A percentile compares a stretch with the other conserved stretches of the same genome.
Evolutionary conservation across 2,797 vertebrate genomes (phyloP).

Genomic region (Neoniphon sammara): DNA sequence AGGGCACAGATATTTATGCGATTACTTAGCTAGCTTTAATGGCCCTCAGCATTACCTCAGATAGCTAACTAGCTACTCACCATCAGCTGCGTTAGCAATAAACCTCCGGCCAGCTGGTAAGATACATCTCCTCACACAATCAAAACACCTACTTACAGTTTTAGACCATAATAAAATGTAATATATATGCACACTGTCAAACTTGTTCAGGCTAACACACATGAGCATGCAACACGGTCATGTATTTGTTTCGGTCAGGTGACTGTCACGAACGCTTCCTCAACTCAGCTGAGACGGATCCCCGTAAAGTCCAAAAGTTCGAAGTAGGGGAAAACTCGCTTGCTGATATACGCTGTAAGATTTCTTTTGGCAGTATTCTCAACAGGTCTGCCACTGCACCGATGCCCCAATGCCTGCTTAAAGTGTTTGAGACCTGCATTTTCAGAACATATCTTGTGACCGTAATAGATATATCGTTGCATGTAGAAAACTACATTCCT

Average conservation of each 20-base stretch:
- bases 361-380: no score
- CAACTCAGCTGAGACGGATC: slow-evolving; percentile 70
- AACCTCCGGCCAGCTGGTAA: not conserved
- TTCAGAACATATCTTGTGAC: not conserved
- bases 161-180: not conserved
- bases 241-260: slow-evolving; percentile 75
- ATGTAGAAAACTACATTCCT: not conserved
- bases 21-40: not conserved
- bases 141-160: not conserved
- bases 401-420: no score
- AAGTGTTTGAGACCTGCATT: no score
- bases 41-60: not conserved
- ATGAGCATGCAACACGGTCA: not conserved
- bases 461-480: no score
- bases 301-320: slow-evolving; percentile 39
- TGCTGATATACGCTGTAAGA: not conserved
- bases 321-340: not conserved
- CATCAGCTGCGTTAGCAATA: slow-evolving; percentile 26
- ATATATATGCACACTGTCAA: not conserved
- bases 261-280: slow-evolving; percentile 55
- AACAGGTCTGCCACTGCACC: no score
- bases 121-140: slow-evolving; percentile 1
- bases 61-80: slow-evolving; percentile 37
- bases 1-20: no score
- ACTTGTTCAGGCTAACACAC: not conserved